These are phyloP conservation scores for Oligia strigilis DNA, from an alignment of 2,888 invertebrate genomes.

Conservation along the genomic window DNA sequence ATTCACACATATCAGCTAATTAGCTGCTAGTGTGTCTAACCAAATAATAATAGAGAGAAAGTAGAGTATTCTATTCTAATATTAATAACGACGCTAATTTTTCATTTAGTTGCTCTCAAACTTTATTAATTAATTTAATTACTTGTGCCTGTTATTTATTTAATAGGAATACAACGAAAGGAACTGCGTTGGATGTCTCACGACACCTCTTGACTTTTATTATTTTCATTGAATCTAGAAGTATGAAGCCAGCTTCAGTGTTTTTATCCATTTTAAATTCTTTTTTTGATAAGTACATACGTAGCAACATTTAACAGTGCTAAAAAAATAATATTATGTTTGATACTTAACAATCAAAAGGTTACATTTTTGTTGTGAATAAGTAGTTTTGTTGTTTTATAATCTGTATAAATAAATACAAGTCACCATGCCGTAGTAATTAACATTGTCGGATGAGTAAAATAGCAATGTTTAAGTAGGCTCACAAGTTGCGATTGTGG, in stretches of 20 bases:
- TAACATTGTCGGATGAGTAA: neutral
- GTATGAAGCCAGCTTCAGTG: neutral
- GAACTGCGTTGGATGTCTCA: neutral
- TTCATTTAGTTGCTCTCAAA: neutral
- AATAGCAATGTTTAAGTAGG: neutral
- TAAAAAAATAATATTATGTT: constrained; percentile 4
- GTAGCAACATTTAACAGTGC: neutral
- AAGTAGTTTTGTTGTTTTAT: neutral
- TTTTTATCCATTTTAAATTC: constrained; percentile 14
- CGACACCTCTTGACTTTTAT: neutral
- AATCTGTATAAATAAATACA: constrained; percentile 4
- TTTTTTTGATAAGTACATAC: constrained; percentile 19
- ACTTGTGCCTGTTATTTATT: neutral
- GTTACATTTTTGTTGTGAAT: constrained; percentile 11
- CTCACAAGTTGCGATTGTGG: neutral
- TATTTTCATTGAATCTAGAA: neutral
- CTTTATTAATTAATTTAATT: neutral
- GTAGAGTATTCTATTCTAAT: no score
- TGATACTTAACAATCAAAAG: constrained; percentile 8
- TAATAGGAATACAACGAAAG: neutral
- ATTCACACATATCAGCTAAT: no score
- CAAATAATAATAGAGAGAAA: no score
- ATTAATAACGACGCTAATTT: neutral
- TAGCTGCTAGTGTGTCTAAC: no score
- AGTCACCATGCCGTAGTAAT: neutral